A percentile compares a stretch with the other conserved stretches of the same genome.
phyloP scores from a whole-genome alignment of 2,797 vertebrate genomes.

The Masticophis lateralis region DNA sequence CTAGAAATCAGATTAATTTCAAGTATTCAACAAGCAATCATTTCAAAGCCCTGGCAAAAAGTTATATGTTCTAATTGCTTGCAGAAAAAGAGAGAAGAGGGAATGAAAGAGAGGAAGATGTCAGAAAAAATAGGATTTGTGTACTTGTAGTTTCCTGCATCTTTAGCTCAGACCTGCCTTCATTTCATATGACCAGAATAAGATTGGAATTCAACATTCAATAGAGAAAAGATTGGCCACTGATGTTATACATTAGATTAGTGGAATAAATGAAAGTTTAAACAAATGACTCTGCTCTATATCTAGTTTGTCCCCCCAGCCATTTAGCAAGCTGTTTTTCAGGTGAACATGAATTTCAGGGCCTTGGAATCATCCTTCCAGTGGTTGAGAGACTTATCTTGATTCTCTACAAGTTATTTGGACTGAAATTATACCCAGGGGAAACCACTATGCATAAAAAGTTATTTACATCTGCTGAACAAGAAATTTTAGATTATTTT shows the following conservation, averaged over 20 bases:
- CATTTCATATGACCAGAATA: neutral
- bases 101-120: neutral
- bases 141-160: neutral
- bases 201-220: neutral
- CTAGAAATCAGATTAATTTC: neutral
- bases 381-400: neutral
- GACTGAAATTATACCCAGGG: neutral
- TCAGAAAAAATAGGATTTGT: neutral
- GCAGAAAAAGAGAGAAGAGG: neutral
- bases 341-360: neutral
- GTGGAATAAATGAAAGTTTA: neutral
- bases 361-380: neutral
- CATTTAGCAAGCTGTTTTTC: neutral
- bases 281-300: neutral
- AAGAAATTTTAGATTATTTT: neutral
- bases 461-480: neutral
- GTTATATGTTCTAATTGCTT: neutral
- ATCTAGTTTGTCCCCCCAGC: neutral
- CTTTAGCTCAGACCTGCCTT: neutral
- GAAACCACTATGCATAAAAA: neutral
- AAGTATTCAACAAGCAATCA: neutral
- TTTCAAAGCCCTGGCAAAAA: neutral
- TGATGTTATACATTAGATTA: neutral
- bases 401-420: neutral
- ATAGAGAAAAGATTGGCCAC: neutral